phyloP scores from a whole-genome alignment of 2,797 vertebrate species.

The Cercopithecus neglectus region DNA sequence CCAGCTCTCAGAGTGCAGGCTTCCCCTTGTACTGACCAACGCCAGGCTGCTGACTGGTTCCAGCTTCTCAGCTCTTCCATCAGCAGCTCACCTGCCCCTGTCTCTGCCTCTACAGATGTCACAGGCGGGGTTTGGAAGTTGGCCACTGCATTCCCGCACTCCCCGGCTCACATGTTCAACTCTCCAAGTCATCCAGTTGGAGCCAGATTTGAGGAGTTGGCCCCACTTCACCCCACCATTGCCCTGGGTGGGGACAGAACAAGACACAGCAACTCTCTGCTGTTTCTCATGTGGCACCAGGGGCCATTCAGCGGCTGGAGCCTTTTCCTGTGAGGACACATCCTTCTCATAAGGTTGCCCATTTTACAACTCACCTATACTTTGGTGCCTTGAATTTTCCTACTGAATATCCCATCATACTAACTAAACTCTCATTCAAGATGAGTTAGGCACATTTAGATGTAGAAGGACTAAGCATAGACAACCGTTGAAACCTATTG shows the following conservation, averaged over 20 bases:
- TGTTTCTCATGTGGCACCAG: background rate
- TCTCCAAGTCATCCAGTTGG: background rate
- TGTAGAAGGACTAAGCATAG: background rate
- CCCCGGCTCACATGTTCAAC: too few species aligned
- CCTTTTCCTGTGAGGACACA: background rate
- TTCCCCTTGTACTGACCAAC: too few species aligned
- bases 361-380: background rate
- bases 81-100: background rate
- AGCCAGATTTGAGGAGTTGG: background rate
- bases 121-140: background rate
- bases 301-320: background rate
- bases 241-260: background rate
- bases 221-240: fast-evolving
- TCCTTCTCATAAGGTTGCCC: too few species aligned
- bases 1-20: background rate
- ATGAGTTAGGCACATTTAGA: background rate
- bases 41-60: background rate
- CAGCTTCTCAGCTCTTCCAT: background rate
- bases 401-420: background rate
- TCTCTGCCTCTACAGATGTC: background rate
- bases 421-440: background rate
- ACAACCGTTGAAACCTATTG: background rate
- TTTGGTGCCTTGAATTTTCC: background rate
- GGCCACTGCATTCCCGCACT: fast-evolving
- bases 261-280: too few species aligned